A percentile compares a stretch with the other conserved stretches of the same genome.
phyloP scores from a whole-genome alignment of 2,113 vertebrate genomes.

The Jaculus jaculus region DNA sequence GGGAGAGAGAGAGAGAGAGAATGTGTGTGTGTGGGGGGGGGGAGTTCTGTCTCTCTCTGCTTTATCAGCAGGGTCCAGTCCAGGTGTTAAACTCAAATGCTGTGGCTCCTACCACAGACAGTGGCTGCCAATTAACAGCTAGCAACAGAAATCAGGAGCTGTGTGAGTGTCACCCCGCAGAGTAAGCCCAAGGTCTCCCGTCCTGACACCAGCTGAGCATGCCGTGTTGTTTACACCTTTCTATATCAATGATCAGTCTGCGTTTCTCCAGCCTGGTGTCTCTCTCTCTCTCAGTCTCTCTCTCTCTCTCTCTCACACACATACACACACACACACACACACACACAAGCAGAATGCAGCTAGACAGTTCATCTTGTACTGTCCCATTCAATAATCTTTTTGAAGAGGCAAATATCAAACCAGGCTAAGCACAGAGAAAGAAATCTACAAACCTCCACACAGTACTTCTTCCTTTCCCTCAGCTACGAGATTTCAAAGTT shows the following conservation, averaged over 20 bases:
- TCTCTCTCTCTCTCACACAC: neutral
- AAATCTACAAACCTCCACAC: neutral
- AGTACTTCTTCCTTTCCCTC: neutral
- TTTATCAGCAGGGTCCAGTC: constrained; percentile 55
- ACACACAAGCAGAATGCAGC: neutral
- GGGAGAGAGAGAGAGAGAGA: neutral
- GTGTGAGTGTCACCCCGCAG: constrained; percentile 32
- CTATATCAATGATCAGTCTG: neutral
- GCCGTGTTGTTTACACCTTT: constrained; percentile 3
- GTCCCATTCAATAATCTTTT: neutral
- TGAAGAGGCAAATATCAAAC: neutral
- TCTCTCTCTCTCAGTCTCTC: no score
- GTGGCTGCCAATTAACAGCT: constrained; percentile 68
- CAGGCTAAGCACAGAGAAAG: neutral
- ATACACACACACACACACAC: neutral
- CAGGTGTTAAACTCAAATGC: constrained; percentile 67
- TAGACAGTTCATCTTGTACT: neutral
- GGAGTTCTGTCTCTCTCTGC: neutral
- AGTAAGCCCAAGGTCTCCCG: constrained; percentile 36
- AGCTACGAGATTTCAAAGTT: neutral
- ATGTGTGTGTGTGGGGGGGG: neutral
- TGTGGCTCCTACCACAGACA: constrained; percentile 58
- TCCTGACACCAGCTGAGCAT: neutral
- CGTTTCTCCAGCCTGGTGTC: neutral
- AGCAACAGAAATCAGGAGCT: constrained; percentile 54